Conservation (phyloP, 2,113 vertebrate genomes). For the Bufo gargarizans region DNA sequence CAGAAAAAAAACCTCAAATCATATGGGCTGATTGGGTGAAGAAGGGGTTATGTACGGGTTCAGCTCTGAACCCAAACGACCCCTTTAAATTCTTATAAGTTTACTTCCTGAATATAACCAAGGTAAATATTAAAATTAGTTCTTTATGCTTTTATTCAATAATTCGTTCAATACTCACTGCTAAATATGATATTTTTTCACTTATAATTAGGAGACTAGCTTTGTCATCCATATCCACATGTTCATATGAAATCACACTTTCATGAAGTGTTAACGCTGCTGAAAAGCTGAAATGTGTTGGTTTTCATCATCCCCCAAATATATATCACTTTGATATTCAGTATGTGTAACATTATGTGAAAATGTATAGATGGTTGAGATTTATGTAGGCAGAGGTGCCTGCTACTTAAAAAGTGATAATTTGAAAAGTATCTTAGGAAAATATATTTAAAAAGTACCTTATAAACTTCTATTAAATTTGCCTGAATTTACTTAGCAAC, state of each 20-base stretch:
- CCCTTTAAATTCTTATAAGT: no score
- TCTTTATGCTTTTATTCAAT: not conserved
- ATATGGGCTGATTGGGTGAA: no score
- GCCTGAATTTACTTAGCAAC: not conserved
- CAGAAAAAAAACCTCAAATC: no score
- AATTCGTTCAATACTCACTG: not conserved
- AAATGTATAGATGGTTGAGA: not conserved
- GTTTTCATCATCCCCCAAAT: no score
- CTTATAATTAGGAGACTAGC: not conserved
- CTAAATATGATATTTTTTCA: not conserved
- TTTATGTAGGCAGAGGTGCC: not conserved
- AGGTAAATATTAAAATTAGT: no score
- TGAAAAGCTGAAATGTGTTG: not conserved
- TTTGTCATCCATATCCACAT: not conserved
- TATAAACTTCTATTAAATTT: not conserved
- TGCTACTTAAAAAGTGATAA: not conserved
- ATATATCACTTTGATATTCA: no score
- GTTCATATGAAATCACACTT: not conserved
- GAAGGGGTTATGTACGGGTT: no score
- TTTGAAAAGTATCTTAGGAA: not conserved
- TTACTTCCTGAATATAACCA: no score
- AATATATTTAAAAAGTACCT: not conserved
- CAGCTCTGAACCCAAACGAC: no score
- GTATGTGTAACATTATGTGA: not conserved
- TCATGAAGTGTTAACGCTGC: not conserved